Evolutionary conservation across 2,797 vertebrate genomes (phyloP).

Genomic region (Austrolebias charrua): DNA sequence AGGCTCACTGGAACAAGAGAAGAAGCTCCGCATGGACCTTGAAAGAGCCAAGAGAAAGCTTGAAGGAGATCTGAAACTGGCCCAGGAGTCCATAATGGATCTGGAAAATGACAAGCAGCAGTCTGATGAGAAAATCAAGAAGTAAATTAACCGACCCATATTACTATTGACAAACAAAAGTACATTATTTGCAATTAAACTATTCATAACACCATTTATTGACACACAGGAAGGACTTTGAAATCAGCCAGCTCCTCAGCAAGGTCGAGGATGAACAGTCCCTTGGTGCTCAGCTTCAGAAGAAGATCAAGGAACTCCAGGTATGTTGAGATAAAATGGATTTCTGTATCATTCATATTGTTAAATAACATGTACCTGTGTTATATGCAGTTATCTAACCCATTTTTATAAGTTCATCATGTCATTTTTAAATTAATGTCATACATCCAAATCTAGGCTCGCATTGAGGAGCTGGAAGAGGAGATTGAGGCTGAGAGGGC

Average conservation of each 20-base stretch:
- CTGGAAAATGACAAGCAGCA: no score
- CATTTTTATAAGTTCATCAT: no score
- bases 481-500: slow-evolving; percentile 63
- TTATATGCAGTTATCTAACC: no score
- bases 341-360: neutral
- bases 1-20: slow-evolving; percentile 86
- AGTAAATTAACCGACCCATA: slow-evolving; percentile 63
- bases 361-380: no score
- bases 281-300: slow-evolving; percentile 73
- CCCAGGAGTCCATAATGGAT: slow-evolving; percentile 84
- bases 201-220: neutral
- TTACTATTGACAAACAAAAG: neutral
- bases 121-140: slow-evolving; percentile 86
- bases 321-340: slow-evolving; percentile 62
- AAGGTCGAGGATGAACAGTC: slow-evolving; percentile 87
- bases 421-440: no score
- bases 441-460: slow-evolving; percentile 37
- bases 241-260: slow-evolving; percentile 84
- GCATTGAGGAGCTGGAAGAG: slow-evolving; percentile 60
- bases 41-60: slow-evolving; percentile 87
- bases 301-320: slow-evolving; percentile 86
- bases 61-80: slow-evolving; percentile 87
- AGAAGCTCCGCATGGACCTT: slow-evolving; percentile 85
- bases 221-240: slow-evolving; percentile 86
- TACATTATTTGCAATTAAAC: no score